These are phyloP conservation scores for Acanthoscelides obtectus DNA, from an alignment of 2,888 invertebrate genomes.

Conservation along the genomic window DNA sequence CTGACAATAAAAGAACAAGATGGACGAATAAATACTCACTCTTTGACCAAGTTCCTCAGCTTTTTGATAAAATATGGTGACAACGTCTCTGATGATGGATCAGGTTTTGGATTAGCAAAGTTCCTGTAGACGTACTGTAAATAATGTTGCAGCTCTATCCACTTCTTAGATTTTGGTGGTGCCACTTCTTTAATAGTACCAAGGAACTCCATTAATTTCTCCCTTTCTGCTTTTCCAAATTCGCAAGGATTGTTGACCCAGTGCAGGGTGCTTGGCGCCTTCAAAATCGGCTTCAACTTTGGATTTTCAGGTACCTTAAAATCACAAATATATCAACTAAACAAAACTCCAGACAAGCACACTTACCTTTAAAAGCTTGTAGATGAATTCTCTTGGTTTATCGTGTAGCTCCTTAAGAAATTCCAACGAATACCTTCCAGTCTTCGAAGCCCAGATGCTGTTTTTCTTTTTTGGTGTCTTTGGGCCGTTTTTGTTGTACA, in stretches of 20 bases:
- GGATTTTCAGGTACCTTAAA: conserved; percentile 22
- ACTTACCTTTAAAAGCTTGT: conserved; percentile 30
- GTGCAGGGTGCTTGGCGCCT: conserved; percentile 17
- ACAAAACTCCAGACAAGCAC: not conserved
- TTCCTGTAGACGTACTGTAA: conserved; percentile 41
- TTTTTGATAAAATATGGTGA: conserved; percentile 36
- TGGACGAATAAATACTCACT: conserved; percentile 24
- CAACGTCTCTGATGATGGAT: conserved; percentile 32
- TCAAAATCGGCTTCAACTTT: conserved; percentile 5
- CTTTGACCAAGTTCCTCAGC: conserved; percentile 36
- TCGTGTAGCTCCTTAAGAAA: conserved; percentile 35
- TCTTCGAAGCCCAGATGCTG: not conserved
- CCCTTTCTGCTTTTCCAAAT: conserved; percentile 26
- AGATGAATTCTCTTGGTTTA: conserved; percentile 31
- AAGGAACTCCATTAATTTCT: conserved; percentile 31
- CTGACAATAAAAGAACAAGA: not conserved
- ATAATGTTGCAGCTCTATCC: conserved; percentile 42
- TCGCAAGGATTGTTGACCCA: conserved; percentile 20
- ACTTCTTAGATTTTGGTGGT: conserved; percentile 31
- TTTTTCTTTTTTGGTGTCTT: conserved; percentile 14
- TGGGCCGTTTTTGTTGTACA: conserved; percentile 27
- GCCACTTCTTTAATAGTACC: conserved; percentile 32
- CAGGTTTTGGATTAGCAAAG: conserved; percentile 37
- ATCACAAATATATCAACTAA: not conserved
- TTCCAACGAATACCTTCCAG: conserved; percentile 33